Percentiles rank a stretch among this genome's conserved stretches.
These are phyloP conservation scores for Helicoverpa assulta DNA, from an alignment of 2,888 invertebrate species.

Conservation along the genomic window DNA sequence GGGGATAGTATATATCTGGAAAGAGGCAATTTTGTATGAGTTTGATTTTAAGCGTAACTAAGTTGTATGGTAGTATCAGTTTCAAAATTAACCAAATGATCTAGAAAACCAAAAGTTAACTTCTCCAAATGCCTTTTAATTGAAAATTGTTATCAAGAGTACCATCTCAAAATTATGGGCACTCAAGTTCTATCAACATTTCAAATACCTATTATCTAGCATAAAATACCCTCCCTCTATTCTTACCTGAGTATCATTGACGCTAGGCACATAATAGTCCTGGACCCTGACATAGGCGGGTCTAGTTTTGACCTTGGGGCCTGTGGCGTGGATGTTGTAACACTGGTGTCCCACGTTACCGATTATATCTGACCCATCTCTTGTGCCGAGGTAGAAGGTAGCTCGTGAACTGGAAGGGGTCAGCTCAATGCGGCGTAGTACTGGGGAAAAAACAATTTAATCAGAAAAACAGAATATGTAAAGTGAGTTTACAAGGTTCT, in stretches of 20 bases:
- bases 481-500: no score
- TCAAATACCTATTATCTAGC: no score
- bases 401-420: conserved; percentile 71
- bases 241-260: conserved; percentile 88
- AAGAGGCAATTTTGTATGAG: conserved; percentile 15
- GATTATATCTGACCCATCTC: conserved; percentile 60
- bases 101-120: no score
- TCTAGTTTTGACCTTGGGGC: conserved; percentile 75
- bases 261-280: conserved; percentile 92
- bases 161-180: no score
- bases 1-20: conserved; percentile 84
- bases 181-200: no score
- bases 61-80: no score
- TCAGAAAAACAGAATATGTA: no score
- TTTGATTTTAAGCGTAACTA: no score
- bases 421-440: conserved; percentile 84
- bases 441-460: conserved; percentile 59
- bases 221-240: background rate
- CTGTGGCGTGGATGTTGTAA: conserved; percentile 77
- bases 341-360: conserved; percentile 74
- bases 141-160: no score
- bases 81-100: no score
- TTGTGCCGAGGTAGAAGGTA: conserved; percentile 78
- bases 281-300: conserved; percentile 90
- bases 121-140: no score